These are phyloP conservation scores for Pediacus dermestoides DNA, from an alignment of 2,888 invertebrate species.

Conservation along the genomic window DNA sequence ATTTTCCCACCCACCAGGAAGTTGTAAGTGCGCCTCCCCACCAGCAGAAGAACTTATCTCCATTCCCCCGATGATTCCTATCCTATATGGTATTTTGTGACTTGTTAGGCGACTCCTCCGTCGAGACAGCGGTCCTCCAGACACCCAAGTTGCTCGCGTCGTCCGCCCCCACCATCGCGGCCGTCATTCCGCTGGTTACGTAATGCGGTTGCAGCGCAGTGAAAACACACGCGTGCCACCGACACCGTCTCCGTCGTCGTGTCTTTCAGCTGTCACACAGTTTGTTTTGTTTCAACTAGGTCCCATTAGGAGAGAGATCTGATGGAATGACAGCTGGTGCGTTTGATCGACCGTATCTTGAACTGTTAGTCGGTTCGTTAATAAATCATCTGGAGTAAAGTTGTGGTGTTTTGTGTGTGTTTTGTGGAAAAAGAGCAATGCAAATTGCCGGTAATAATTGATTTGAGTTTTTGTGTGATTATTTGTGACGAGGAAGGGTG, in stretches of 20 bases:
- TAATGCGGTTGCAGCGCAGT: conserved; percentile 37
- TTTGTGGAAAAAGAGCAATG: too few species aligned
- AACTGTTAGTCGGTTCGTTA: conserved; percentile 3
- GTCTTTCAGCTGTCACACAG: conserved; percentile 10
- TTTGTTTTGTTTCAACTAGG: too few species aligned
- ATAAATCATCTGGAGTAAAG: conserved; percentile 9
- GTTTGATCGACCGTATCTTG: conserved; percentile 5
- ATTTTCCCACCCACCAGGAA: too few species aligned
- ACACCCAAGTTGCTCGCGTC: conserved; percentile 27
- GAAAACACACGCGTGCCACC: conserved; percentile 25
- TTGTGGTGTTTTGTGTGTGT: conserved; percentile 8
- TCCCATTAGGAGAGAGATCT: too few species aligned
- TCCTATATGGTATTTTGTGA: too few species aligned
- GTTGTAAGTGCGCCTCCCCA: too few species aligned
- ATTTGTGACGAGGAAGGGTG: too few species aligned
- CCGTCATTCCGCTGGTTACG: conserved; percentile 32
- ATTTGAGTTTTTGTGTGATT: too few species aligned
- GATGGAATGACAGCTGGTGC: conserved; percentile 9
- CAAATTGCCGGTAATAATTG: too few species aligned
- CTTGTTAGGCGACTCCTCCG: too few species aligned
- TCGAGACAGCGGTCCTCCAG: conserved; percentile 12
- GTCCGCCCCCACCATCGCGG: conserved; percentile 24
- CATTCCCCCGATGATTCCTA: too few species aligned
- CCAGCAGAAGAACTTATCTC: too few species aligned
- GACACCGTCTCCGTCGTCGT: conserved; percentile 17